These are phyloP conservation scores for Tenodera sinensis DNA, from an alignment of 2,888 invertebrate species.

Conservation along the genomic window DNA sequence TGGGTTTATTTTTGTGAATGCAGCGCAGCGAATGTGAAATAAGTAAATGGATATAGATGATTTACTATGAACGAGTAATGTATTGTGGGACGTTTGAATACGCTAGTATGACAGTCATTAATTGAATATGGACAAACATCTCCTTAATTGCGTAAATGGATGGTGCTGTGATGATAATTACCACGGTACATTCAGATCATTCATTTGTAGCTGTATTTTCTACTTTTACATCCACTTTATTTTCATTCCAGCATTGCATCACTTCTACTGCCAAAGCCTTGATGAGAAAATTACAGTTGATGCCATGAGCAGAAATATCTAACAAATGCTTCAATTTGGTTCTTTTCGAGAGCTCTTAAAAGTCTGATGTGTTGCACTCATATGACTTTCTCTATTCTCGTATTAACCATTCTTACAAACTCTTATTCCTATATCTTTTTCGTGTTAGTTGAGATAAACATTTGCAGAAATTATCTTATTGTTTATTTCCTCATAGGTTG, in stretches of 20 bases:
- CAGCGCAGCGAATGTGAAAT: neutral
- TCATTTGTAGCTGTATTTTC: neutral
- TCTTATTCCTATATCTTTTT: no score
- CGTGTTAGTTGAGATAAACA: no score
- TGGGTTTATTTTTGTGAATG: neutral
- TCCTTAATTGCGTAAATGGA: neutral
- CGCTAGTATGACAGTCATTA: neutral
- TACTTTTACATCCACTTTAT: neutral
- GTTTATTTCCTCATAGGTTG: no score
- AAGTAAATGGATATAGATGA: neutral
- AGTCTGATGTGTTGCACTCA: no score
- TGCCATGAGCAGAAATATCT: no score
- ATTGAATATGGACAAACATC: neutral
- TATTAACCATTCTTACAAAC: no score
- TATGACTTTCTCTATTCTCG: no score
- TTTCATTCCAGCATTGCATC: neutral
- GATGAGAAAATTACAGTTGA: neutral
- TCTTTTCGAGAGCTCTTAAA: no score
- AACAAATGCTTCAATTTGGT: no score
- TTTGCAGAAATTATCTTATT: no score
- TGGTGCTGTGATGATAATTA: neutral
- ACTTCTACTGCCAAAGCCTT: neutral
- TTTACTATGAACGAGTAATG: neutral
- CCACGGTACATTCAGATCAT: neutral
- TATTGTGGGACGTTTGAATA: neutral